Conservation (phyloP, 2,888 invertebrate species). For the Disparrhopalites patrizii region DNA sequence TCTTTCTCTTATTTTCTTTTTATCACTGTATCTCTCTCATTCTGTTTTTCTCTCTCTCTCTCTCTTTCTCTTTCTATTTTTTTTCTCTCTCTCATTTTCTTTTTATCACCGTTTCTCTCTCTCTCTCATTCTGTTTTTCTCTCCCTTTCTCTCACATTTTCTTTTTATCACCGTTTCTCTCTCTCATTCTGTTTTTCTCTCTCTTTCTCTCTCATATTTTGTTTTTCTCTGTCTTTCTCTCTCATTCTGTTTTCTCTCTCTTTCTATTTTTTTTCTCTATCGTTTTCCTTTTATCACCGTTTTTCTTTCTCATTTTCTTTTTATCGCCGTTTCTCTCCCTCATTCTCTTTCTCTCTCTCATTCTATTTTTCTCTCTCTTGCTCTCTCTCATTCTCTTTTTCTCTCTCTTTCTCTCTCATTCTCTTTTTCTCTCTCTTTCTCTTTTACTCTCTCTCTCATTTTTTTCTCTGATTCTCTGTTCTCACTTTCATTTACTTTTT, state of each 20-base stretch:
- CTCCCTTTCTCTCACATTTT: neutral
- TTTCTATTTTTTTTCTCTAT: no score
- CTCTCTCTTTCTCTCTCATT: neutral
- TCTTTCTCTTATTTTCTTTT: neutral
- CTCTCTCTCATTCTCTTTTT: no score
- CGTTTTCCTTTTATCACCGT: no score
- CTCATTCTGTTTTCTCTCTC: neutral
- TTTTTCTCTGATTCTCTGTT: neutral
- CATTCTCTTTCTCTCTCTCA: neutral
- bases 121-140: neutral
- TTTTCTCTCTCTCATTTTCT: conserved; percentile 1
- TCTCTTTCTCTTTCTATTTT: neutral
- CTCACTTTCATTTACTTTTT: neutral
- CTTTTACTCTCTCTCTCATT: conserved; percentile 1
- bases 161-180: no score
- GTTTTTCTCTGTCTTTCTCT: neutral
- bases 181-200: neutral
- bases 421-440: neutral
- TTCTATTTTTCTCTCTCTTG: neutral
- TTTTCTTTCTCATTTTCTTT: no score
- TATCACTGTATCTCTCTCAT: conserved; percentile 7
- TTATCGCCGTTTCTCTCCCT: neutral
- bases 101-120: neutral
- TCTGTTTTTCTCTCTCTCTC: neutral
- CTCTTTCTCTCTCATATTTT: neutral